These are phyloP conservation scores for Sparidentex hasta DNA, from an alignment of 2,797 vertebrate genomes.

Conservation along the genomic window DNA sequence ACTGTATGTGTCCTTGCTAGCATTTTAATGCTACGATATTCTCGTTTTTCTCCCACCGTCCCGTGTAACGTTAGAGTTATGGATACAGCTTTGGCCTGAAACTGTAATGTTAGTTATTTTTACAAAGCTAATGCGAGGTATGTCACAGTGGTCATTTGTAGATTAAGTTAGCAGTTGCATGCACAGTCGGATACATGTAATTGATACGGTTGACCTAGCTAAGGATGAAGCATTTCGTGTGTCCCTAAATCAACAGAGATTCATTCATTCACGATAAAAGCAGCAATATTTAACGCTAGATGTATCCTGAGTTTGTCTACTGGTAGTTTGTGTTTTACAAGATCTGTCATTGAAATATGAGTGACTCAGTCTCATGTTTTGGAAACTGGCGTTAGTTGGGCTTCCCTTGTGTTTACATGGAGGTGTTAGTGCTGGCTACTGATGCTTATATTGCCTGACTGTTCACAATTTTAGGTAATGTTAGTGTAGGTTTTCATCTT, in stretches of 20 bases:
- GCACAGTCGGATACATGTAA: neutral
- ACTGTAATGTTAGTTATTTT: neutral
- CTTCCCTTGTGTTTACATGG: conserved; percentile 17
- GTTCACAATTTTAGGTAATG: neutral
- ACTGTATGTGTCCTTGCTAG: conserved; percentile 48
- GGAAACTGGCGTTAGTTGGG: neutral
- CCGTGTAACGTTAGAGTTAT: conserved; percentile 18
- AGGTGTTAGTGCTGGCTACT: neutral
- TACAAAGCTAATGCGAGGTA: neutral
- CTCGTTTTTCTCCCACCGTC: conserved; percentile 8
- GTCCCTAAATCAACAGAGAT: neutral
- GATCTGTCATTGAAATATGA: neutral
- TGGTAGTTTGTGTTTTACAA: neutral
- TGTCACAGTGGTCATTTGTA: rapidly evolving
- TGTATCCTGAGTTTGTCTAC: neutral
- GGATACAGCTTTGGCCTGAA: conserved; percentile 30
- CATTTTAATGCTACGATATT: conserved; percentile 34
- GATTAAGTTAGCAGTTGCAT: too few relatives aligned
- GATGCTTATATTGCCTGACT: neutral
- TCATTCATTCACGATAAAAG: too few relatives aligned
- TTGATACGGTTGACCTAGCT: neutral
- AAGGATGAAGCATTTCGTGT: neutral
- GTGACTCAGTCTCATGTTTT: neutral
- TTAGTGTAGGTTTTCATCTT: neutral
- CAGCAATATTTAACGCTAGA: neutral